Conservation (phyloP, 30 jellyfish, hydroid and myxozoan genomes). For the Rhopilema esculentum region DNA sequence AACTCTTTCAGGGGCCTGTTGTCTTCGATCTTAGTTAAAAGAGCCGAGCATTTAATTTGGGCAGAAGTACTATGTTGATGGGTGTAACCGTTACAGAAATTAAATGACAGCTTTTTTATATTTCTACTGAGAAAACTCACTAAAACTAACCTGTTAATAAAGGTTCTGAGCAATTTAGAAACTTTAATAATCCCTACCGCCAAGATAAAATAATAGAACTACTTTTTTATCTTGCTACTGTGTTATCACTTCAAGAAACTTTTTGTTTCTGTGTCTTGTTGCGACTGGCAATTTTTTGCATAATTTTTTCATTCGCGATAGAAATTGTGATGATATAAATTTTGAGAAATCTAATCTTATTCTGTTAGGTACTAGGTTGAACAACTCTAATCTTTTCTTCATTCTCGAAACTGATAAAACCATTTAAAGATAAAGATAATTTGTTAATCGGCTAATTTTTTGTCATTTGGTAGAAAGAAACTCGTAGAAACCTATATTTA, state of each 20-base stretch:
- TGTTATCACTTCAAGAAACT: neutral
- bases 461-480: neutral
- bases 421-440: neutral
- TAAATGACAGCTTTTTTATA: neutral
- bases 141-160: neutral
- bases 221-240: neutral
- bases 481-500: neutral
- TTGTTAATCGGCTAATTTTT: neutral
- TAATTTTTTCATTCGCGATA: neutral
- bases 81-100: neutral
- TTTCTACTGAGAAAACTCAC: neutral
- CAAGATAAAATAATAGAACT: neutral
- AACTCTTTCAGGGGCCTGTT: no score
- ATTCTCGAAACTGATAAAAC: neutral
- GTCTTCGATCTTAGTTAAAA: no score
- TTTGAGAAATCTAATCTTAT: neutral
- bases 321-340: neutral
- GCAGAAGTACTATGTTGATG: neutral
- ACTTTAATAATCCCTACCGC: neutral
- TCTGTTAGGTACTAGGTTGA: neutral
- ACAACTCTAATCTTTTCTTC: neutral
- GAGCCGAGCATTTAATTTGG: no score
- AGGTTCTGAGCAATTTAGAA: neutral
- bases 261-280: no score
- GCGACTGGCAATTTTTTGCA: no score